Evolutionary conservation across 2,113 vertebrate species (phyloP).

Genomic region (Halcyon senegalensis): DNA sequence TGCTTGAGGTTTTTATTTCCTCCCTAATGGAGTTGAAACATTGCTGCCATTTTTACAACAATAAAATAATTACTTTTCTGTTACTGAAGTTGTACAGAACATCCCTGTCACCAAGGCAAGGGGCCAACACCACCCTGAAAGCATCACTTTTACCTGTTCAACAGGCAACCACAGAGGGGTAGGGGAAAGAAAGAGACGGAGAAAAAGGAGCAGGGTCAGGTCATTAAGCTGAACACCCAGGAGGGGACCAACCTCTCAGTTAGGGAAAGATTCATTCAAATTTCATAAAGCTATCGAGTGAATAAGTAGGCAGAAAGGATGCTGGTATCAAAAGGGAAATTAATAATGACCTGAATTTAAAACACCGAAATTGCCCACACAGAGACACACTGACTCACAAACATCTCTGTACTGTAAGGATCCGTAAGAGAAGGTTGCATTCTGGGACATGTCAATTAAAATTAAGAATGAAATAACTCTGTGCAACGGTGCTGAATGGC

Average conservation of each 20-base stretch:
- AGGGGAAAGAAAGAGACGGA: no score
- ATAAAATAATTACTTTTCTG: neutral
- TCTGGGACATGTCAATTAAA: conserved; percentile 68
- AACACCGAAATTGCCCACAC: neutral
- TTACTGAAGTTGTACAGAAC: neutral
- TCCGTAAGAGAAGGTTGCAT: neutral
- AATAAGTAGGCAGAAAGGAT: neutral
- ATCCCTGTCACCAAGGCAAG: neutral
- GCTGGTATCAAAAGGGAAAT: neutral
- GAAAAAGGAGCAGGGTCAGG: neutral
- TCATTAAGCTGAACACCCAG: neutral
- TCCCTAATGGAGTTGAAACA: neutral
- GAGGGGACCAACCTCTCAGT: neutral
- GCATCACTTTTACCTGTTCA: neutral
- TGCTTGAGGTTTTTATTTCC: neutral
- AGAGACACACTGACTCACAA: neutral
- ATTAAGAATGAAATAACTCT: conserved; percentile 66
- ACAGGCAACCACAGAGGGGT: accelerated
- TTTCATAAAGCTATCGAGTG: neutral
- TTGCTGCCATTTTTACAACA: neutral
- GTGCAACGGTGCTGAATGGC: conserved; percentile 65
- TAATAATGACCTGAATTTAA: conserved; percentile 27
- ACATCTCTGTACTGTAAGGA: neutral
- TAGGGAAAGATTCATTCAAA: conserved; percentile 1
- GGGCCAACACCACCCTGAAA: neutral